Conservation (phyloP, 2,113 vertebrate species). For the Panthera tigris region DNA sequence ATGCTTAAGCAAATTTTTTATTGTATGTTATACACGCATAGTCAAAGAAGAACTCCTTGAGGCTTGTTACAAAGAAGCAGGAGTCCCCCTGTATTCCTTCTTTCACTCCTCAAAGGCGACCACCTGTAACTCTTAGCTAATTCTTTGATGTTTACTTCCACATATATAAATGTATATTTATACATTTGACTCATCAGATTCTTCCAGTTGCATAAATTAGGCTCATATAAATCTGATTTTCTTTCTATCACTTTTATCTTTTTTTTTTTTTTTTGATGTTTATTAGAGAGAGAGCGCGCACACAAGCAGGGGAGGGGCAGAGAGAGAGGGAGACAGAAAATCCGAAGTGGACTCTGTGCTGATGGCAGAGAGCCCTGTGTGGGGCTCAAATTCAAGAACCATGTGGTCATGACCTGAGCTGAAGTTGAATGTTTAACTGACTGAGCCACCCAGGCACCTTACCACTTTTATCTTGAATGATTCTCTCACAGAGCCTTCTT, state of each 20-base stretch:
- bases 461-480: too few species aligned
- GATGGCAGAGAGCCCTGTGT: too few species aligned
- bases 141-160: neutral
- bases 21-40: neutral
- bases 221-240: neutral
- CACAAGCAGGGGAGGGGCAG: too few species aligned
- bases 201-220: neutral
- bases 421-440: too few species aligned
- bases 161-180: neutral
- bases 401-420: too few species aligned
- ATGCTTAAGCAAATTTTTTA: neutral
- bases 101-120: neutral
- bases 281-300: too few species aligned
- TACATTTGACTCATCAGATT: neutral
- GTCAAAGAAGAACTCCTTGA: slow-evolving; percentile 3
- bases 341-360: too few species aligned
- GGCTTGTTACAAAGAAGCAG: neutral
- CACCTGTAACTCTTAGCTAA: neutral
- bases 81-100: neutral
- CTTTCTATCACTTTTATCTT: neutral
- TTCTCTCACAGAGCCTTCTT: too few species aligned
- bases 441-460: too few species aligned
- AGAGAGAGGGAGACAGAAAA: too few species aligned
- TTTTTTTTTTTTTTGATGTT: too few species aligned
- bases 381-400: too few species aligned